Evolutionary conservation across 2,888 invertebrate species (phyloP).

Genomic region (Oscheius onirici): DNA sequence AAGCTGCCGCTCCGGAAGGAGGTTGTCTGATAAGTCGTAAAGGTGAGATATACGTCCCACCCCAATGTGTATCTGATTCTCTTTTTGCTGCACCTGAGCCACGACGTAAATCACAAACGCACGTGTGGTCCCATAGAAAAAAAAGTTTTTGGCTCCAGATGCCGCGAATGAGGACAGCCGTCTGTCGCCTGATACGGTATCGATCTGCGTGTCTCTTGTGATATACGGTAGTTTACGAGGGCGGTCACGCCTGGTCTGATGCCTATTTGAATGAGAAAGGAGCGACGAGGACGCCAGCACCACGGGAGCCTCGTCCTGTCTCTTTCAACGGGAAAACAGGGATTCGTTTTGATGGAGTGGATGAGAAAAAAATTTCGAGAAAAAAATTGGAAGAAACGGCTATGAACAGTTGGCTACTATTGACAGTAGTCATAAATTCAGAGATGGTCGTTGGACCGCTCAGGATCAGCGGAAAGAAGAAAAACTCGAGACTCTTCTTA

Average conservation of each 20-base stretch:
- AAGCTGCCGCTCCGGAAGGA: background rate
- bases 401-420: too few relatives aligned
- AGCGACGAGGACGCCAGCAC: constrained; percentile 20
- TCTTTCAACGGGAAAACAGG: background rate
- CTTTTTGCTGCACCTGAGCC: constrained; percentile 18
- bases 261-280: constrained; percentile 31
- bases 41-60: constrained; percentile 24
- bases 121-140: constrained; percentile 14
- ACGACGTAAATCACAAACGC: constrained; percentile 19
- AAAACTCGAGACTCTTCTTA: too few relatives aligned
- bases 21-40: constrained; percentile 28
- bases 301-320: constrained; percentile 17
- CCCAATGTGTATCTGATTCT: constrained; percentile 12
- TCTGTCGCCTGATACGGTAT: constrained; percentile 24
- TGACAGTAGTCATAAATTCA: too few relatives aligned
- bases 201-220: background rate
- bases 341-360: background rate
- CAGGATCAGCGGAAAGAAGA: too few relatives aligned
- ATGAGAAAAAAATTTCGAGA: background rate
- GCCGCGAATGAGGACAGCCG: background rate
- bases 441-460: too few relatives aligned
- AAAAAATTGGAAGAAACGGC: too few relatives aligned
- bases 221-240: constrained; percentile 26
- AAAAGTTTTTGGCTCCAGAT: constrained; percentile 17
- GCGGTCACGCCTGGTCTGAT: constrained; percentile 23